These are phyloP conservation scores for Gobius niger DNA, from an alignment of 2,113 vertebrate genomes.

Conservation along the genomic window DNA sequence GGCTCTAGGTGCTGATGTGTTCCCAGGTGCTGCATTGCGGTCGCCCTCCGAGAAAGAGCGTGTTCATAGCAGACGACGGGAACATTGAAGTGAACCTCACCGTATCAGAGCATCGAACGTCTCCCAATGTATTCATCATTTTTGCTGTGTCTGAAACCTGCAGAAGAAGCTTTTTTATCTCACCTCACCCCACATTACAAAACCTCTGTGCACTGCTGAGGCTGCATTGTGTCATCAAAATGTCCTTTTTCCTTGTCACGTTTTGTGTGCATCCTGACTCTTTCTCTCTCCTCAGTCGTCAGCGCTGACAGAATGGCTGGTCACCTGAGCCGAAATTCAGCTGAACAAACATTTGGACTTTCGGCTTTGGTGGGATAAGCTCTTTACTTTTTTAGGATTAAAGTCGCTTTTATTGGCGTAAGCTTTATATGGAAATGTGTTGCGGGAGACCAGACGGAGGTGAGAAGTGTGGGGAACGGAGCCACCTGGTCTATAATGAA, in stretches of 20 bases:
- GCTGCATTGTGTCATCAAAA: background rate
- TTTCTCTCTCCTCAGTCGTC: background rate
- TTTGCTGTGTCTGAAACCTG: conserved; percentile 3
- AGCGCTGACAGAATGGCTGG: background rate
- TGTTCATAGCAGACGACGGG: no score
- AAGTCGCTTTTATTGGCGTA: background rate
- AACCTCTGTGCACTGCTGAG: background rate
- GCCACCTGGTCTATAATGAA: background rate
- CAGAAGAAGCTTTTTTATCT: conserved; percentile 3
- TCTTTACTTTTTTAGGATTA: background rate
- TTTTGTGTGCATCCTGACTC: background rate
- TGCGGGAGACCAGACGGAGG: background rate
- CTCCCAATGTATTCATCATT: background rate
- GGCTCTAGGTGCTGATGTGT: no score
- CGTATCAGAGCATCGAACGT: background rate
- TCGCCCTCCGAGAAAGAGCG: no score
- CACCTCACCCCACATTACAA: background rate
- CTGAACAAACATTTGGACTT: background rate
- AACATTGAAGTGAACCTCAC: no score
- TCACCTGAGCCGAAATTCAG: background rate
- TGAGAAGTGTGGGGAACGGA: background rate
- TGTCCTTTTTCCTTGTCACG: background rate
- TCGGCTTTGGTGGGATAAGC: background rate
- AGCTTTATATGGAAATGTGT: background rate
- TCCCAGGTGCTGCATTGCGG: no score